These are phyloP conservation scores for Agriopis leucophaearia DNA, from an alignment of 2,888 invertebrate species.

Conservation along the genomic window DNA sequence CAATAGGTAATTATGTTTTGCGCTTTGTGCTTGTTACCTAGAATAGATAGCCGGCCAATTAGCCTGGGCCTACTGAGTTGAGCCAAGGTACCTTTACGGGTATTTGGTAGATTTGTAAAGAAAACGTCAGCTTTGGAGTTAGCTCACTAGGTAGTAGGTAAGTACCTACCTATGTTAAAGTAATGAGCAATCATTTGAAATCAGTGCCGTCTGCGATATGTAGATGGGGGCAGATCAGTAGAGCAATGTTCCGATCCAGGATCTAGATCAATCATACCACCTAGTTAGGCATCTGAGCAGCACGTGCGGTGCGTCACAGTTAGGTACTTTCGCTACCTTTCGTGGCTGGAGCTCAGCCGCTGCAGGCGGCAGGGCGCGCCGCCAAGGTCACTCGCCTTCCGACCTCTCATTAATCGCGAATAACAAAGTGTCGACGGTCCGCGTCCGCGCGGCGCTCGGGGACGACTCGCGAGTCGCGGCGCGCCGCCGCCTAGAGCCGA, in stretches of 20 bases:
- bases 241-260: constrained; percentile 16
- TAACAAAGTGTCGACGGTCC: neutral
- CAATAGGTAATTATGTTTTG: too few species aligned
- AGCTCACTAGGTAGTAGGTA: neutral
- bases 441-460: constrained; percentile 8
- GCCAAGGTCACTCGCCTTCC: constrained; percentile 59
- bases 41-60: too few species aligned
- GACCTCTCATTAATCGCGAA: neutral
- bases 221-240: constrained; percentile 1
- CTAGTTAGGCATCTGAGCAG: constrained; percentile 46
- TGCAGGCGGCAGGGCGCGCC: constrained; percentile 6
- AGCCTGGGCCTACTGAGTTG: too few species aligned
- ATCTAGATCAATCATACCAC: constrained; percentile 25
- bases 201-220: neutral
- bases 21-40: too few species aligned
- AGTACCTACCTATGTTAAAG: too few species aligned
- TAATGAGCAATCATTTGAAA: neutral
- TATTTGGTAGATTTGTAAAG: too few species aligned
- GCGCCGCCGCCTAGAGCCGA: neutral
- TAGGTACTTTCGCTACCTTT: constrained; percentile 83
- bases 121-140: neutral
- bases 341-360: constrained; percentile 54
- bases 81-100: too few species aligned
- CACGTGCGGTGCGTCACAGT: constrained; percentile 68
- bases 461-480: neutral